Conservation (phyloP, 2,113 vertebrate genomes). For the Martes martes region DNA sequence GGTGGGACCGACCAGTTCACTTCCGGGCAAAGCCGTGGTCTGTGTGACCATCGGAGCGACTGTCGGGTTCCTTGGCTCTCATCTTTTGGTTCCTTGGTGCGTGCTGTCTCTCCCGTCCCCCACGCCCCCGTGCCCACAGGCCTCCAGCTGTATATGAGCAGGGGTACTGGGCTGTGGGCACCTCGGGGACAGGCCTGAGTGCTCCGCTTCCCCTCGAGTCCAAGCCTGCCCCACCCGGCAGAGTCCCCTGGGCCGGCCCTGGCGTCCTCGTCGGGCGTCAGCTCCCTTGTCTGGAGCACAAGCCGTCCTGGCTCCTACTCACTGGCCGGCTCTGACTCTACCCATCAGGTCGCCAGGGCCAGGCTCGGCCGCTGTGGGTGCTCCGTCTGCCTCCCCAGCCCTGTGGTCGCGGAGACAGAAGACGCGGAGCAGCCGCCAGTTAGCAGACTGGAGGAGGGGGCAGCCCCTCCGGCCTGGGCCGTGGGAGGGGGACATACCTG, state of each 20-base stretch:
- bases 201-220: too few relatives aligned
- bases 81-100: background rate
- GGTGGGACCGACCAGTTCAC: fast-evolving
- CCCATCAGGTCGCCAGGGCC: background rate
- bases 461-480: background rate
- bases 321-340: background rate
- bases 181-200: background rate
- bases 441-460: background rate
- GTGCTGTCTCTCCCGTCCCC: fast-evolving
- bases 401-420: background rate
- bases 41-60: background rate
- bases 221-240: too few relatives aligned
- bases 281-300: background rate
- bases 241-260: background rate
- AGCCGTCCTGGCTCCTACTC: background rate
- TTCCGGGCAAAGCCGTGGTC: background rate
- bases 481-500: fast-evolving
- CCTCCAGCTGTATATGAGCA: background rate
- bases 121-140: fast-evolving
- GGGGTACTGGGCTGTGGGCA: background rate
- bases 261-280: fast-evolving
- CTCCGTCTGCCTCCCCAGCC: background rate
- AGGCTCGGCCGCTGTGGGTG: fast-evolving
- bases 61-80: background rate
- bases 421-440: fast-evolving